These are phyloP conservation scores for Scytalopus superciliaris DNA, from an alignment of 2,113 vertebrate genomes.

Conservation along the genomic window DNA sequence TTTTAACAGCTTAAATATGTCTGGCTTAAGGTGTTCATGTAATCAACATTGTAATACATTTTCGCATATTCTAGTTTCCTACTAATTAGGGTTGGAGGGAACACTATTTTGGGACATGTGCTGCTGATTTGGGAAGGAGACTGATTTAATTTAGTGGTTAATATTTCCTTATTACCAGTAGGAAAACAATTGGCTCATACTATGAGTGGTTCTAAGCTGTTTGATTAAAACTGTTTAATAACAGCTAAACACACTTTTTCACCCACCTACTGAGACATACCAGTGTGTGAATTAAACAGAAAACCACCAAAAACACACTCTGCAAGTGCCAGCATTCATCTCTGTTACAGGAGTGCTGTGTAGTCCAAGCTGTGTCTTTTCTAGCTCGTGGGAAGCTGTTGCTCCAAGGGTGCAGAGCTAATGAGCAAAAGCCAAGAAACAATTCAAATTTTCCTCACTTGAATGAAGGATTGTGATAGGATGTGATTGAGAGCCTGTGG, in stretches of 20 bases:
- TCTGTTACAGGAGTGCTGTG: not conserved
- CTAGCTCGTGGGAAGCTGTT: not conserved
- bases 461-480: not conserved
- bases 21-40: not conserved
- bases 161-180: not conserved
- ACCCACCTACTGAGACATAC: not conserved
- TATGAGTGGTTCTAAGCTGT: not conserved
- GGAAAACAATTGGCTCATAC: not conserved
- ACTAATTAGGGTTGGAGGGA: not conserved
- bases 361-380: not conserved
- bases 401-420: not conserved
- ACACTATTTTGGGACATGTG: not conserved
- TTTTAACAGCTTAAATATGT: not conserved
- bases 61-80: not conserved
- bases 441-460: constrained; percentile 3
- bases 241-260: not conserved
- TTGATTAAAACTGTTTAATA: not conserved
- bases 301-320: accelerated
- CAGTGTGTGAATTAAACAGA: not conserved
- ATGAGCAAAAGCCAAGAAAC: not conserved
- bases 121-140: not conserved
- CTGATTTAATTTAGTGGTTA: not conserved
- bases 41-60: not conserved
- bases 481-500: not conserved
- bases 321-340: not conserved